Base-by-base conservation (phyloP, 2,888 invertebrate species). In the Macropis europaea region DNA sequence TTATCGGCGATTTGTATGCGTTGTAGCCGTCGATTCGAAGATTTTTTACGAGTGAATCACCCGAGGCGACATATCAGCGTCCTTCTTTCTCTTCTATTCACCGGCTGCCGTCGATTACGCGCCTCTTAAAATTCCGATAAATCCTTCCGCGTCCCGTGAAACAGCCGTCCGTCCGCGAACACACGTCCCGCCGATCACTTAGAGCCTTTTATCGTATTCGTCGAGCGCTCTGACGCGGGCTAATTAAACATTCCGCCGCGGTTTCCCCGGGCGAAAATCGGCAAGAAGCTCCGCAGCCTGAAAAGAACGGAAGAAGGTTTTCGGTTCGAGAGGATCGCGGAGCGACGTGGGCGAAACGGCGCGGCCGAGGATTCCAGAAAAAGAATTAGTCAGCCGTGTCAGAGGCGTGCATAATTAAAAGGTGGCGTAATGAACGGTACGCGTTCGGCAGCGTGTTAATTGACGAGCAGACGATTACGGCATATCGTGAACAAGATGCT, bases 381-480 rank as follows among this genome's bases (percentile, higher is more conserved):
- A 70, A 66, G 50, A 43, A 76, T 81, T 74, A 76, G 63, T 76
- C 79, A 73, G 36, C 52, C 22, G 30, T 22, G n/a, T 13, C 32
- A 17, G 13, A 30, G 50, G 34, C 57, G 63, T 34, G 77, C 69
- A 77, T 81, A 80, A 80, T 82, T 82, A 71, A 73, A 73, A 69
- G 73, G 64, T 77, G 80, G 77, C 73, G 77, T 77, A 82, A 82
- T 70, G 70, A 79, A 80, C 32, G 66, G 42, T 43, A 30, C 59
- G 68, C 56, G 71, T 77, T 77, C 67, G 81, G 73, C 59, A 50
- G 72, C 74, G 69, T 83, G 82, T 84, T 84, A 84, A 84, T 84
- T 84, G 84, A 80, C 73, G 68, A 66, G 73, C 59, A 80, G 79
- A 77, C 82, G 82, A 84, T 84, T 84, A 83, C 83, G 72, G 79